Base-by-base conservation (phyloP, 2,888 invertebrate species). In the Azorinus chamasolen region DNA sequence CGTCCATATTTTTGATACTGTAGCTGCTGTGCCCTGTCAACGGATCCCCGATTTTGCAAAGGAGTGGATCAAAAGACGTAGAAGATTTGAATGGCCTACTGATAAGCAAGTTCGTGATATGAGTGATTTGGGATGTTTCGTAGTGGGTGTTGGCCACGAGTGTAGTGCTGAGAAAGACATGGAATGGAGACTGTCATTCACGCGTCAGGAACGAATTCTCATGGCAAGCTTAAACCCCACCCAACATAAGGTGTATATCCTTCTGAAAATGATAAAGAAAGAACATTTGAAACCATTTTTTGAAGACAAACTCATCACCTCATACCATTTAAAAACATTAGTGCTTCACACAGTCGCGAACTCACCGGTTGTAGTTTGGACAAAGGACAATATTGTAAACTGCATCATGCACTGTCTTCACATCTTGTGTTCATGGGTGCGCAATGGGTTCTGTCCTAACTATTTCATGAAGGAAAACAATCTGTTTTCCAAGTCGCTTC, bases 131-230 rank as follows among this genome's bases (percentile, higher is more conserved):
- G 59, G 50, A 2, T 50, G 32, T 39, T 50, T 61, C 16, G 32
- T 61, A 2, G 50, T 61, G 16, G 37, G 20, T 2, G 50, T 50
- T 1, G 61, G 61, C 1, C 50, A 61, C 37, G 37, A 48, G 14
- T 12, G 6, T 18, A 61, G 61, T 50, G 22, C 16, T 4, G 20
- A 63, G n/a, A 41, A 2, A n/a, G 18, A 25, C 24, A 24, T 63
- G 16, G 63, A 71, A 51, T 71, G 71, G 64, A 55, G 71, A 53
- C 16, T 71, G 10, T 71, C 71, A 0, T 51, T 53, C n/a, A 50
- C 63, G 5, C 43, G 22, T 25, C 57, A 48, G 12, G 71, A 71
- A 43, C 6, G 71, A 58, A 16, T 51, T 6, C 63, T 71, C 16
- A 64, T 71, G 64, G 63, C 61, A 37, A 43, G 37, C 45, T 57